Percentiles rank a stretch among this genome's conserved stretches.
These are phyloP conservation scores for Echeneis naucrates DNA, from an alignment of 2,797 vertebrate species.

Conservation along the genomic window DNA sequence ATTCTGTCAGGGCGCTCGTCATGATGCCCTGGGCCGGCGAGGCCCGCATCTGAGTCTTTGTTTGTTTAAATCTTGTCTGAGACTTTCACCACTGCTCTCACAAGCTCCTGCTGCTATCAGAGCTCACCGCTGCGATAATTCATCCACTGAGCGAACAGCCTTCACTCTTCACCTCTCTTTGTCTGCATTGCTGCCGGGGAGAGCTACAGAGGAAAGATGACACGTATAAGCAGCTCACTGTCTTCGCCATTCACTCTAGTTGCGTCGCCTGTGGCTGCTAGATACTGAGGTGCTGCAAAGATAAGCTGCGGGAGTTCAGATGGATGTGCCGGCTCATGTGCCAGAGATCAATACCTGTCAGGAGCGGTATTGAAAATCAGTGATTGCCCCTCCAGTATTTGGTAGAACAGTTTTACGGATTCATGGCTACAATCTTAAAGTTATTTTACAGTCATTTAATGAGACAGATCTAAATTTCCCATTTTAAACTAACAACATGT, in stretches of 20 bases:
- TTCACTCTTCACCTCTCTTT: conserved; percentile 11
- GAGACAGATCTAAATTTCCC: background rate
- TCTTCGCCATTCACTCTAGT: conserved; percentile 18
- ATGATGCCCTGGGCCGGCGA: conserved; percentile 20
- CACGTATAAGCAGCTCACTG: conserved; percentile 42
- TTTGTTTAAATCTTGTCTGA: conserved; percentile 84
- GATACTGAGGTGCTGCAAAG: conserved; percentile 34
- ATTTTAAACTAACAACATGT: background rate
- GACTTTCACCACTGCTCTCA: conserved; percentile 76
- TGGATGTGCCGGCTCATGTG: conserved; percentile 20
- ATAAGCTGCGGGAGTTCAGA: conserved; percentile 34
- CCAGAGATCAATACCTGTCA: conserved; percentile 29
- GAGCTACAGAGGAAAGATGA: conserved; percentile 42
- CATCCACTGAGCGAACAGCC: conserved; percentile 8
- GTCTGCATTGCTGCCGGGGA: background rate
- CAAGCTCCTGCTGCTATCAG: conserved; percentile 44
- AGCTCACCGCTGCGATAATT: conserved; percentile 13
- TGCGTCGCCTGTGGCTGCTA: conserved; percentile 1
- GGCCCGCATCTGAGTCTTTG: conserved; percentile 68
- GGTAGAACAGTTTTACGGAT: background rate
- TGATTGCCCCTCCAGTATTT: background rate
- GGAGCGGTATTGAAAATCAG: conserved; percentile 18
- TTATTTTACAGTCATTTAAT: background rate
- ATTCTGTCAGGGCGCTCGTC: conserved; percentile 43
- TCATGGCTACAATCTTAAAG: background rate